Base-by-base conservation (phyloP, 2,888 invertebrate genomes). In the Euclidia mi region DNA sequence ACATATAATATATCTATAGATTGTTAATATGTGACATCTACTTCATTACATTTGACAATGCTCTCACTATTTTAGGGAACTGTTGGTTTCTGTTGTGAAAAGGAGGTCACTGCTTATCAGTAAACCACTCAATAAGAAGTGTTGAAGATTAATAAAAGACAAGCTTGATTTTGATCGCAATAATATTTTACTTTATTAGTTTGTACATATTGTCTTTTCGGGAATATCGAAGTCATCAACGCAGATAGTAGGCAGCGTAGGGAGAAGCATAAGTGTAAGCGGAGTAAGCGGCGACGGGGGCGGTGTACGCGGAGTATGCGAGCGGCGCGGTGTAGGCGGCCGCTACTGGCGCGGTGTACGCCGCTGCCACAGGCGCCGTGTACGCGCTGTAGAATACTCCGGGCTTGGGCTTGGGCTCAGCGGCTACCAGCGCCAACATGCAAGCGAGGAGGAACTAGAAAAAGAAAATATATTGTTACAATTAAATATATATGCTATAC, bases 381-480 rank as follows among this genome's bases (percentile, higher is more conserved):
- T 82, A 83, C 15, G 82, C 91, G 3, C 81, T 79, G 76, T 87
- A 88, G 72, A 88, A 69, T 31, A 87, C 58, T 18, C 79, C 83
- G 14, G 94, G 94, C 66, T 91, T 91, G 47, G 73, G 94, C 68
- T 91, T 92, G 47, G 73, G 75, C 10, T 64, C 64, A 17, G 74
- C 68, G 37, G 89, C 85, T 34, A 92, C 94, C 58, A 92, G 68
- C 20, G 93, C 95, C 85, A 95, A 69, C 73, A 95, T 81, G 73
- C 94, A 95, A 42, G 91, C 86, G 82, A 95, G 84, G 60, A 90
- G 66, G 62, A 88, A 81, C 95, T 95, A 81, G 7, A 79, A 89
- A 75, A 55, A 60, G 58, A 14, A 37, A 29, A 7, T 29, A 15
- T 1, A 18, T 20, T 14, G 18, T 12, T 14, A 1, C 14, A 25